phyloP scores from a whole-genome alignment of 2,888 invertebrate species.

The Agriopis leucophaearia region DNA sequence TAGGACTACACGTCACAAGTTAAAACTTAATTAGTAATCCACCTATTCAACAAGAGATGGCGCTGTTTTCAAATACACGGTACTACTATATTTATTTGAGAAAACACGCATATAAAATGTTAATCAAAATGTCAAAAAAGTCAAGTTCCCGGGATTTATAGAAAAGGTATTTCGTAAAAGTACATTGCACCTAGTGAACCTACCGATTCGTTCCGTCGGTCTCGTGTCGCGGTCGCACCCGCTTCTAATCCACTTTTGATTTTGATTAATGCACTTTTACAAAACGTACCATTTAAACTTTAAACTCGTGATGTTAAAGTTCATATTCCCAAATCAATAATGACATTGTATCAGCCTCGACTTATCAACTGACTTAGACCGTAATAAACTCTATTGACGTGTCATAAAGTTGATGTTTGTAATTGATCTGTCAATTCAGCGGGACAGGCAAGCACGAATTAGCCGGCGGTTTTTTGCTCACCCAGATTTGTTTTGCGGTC shows the following conservation, averaged over 20 bases:
- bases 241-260: constrained; percentile 82
- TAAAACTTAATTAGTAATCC: too few species aligned
- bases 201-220: constrained; percentile 18
- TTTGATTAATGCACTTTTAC: constrained; percentile 77
- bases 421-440: background rate
- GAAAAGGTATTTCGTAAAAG: too few species aligned
- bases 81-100: too few species aligned
- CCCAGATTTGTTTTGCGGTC: constrained; percentile 24
- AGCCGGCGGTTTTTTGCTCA: constrained; percentile 29
- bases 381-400: background rate
- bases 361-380: constrained; percentile 4
- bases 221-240: constrained; percentile 51
- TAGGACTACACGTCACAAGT: too few species aligned
- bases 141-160: too few species aligned
- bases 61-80: too few species aligned
- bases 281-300: constrained; percentile 20
- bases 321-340: constrained; percentile 2
- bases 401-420: constrained; percentile 13
- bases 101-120: too few species aligned
- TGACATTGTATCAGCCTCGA: background rate
- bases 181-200: background rate
- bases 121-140: too few species aligned
- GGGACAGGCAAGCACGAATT: constrained; percentile 38
- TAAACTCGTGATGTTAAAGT: constrained; percentile 15
- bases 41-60: too few species aligned